Conservation (phyloP, 2,113 vertebrate genomes). For the Malurus elegans region DNA sequence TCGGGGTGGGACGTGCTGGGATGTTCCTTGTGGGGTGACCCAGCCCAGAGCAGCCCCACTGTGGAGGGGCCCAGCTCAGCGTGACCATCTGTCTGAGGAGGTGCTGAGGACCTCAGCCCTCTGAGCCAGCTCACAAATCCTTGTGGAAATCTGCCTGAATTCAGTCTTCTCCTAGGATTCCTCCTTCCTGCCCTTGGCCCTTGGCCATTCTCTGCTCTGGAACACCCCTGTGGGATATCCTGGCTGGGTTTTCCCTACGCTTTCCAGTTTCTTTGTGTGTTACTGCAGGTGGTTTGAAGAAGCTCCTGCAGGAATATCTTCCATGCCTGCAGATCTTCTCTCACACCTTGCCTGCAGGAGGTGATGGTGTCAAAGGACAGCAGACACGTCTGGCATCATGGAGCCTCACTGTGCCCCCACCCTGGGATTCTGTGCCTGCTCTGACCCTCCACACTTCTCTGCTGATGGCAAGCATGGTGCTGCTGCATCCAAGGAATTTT, state of each 20-base stretch:
- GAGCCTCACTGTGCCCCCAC: background rate
- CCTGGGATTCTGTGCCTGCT: background rate
- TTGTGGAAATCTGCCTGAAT: background rate
- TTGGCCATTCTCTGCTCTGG: background rate
- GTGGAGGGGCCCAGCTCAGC: fast-evolving
- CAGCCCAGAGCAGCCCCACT: background rate
- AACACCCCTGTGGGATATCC: background rate
- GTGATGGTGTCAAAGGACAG: background rate
- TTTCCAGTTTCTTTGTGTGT: background rate
- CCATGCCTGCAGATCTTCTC: background rate
- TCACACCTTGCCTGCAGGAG: background rate
- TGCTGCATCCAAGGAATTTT: background rate
- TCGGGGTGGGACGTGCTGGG: background rate
- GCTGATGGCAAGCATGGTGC: background rate
- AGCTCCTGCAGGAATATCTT: background rate
- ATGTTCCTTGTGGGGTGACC: background rate
- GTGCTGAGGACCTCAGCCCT: background rate
- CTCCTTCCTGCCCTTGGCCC: background rate
- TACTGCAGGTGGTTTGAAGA: background rate
- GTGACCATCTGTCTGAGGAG: background rate
- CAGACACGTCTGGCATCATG: fast-evolving
- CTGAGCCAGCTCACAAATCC: background rate
- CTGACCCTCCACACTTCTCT: background rate
- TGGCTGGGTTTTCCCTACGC: background rate
- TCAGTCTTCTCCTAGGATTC: background rate